Percentiles rank a stretch among this genome's conserved stretches.
phyloP scores from a whole-genome alignment of 2,113 vertebrate species.

The Carassius gibelio region DNA sequence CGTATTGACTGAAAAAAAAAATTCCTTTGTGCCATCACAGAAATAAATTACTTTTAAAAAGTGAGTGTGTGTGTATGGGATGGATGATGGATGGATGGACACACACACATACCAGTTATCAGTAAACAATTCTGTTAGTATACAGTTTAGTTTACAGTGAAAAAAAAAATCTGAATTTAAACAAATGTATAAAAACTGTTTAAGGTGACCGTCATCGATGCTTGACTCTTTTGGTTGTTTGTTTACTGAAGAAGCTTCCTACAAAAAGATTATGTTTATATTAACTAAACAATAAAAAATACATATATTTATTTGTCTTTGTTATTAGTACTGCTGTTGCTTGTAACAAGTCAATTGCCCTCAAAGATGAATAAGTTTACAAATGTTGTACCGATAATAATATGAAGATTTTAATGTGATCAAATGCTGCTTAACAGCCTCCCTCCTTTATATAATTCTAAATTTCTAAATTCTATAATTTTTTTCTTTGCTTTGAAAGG shows the following conservation, averaged over 20 bases:
- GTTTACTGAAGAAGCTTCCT: background rate
- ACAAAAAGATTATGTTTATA: background rate
- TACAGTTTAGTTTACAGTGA: no score
- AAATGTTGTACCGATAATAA: constrained; percentile 42
- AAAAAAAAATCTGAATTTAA: no score
- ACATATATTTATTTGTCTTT: background rate
- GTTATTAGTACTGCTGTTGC: background rate
- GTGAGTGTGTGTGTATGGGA: no score
- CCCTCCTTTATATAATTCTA: constrained; percentile 28
- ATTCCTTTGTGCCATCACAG: no score
- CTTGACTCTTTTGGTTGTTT: background rate
- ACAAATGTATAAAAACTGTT: background rate
- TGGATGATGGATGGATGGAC: no score
- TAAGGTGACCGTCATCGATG: background rate
- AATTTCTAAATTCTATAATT: constrained; percentile 38
- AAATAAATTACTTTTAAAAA: no score
- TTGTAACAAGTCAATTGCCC: background rate
- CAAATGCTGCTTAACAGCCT: constrained; percentile 38
- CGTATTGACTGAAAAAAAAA: background rate
- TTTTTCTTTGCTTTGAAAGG: constrained; percentile 34
- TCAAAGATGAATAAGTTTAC: background rate
- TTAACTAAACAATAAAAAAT: background rate
- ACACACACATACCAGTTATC: no score
- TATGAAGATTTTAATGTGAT: constrained; percentile 43
- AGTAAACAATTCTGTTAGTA: no score